Evolutionary conservation across 2,888 invertebrate genomes (phyloP).

Genomic region (Aproaerema taeniolella): DNA sequence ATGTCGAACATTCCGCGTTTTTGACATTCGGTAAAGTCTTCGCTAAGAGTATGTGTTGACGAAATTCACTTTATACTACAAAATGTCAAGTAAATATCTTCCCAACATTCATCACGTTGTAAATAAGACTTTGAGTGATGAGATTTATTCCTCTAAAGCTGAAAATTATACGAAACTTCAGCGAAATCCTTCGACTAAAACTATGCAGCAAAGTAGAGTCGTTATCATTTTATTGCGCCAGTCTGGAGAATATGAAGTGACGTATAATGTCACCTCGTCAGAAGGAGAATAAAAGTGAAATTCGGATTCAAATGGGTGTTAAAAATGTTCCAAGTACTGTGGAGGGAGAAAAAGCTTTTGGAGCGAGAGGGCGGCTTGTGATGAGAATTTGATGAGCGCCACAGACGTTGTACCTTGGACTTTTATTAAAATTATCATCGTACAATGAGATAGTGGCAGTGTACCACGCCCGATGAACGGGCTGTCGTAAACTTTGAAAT

Average conservation of each 20-base stretch:
- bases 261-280: slow-evolving; percentile 39
- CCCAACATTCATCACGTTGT: neutral
- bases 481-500: too few species aligned
- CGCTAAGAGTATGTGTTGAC: too few species aligned
- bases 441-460: slow-evolving; percentile 36
- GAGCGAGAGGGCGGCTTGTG: slow-evolving; percentile 42
- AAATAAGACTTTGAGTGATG: too few species aligned
- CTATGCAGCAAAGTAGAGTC: slow-evolving; percentile 32
- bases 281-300: slow-evolving; percentile 46
- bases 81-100: too few species aligned
- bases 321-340: slow-evolving; percentile 44
- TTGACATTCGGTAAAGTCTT: slow-evolving; percentile 6
- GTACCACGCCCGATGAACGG: too few species aligned
- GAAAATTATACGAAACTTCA: slow-evolving; percentile 24
- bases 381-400: slow-evolving; percentile 64
- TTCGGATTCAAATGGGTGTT: slow-evolving; percentile 61
- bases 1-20: slow-evolving; percentile 32
- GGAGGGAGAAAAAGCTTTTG: slow-evolving; percentile 36
- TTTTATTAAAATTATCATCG: slow-evolving; percentile 49
- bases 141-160: slow-evolving; percentile 10
- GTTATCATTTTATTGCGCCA: slow-evolving; percentile 50
- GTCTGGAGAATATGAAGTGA: slow-evolving; percentile 41
- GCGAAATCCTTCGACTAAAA: slow-evolving; percentile 28
- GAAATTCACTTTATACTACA: too few species aligned
- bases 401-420: slow-evolving; percentile 29